phyloP scores from a whole-genome alignment of 2,888 invertebrate genomes.

The Lucinisca nassula region DNA sequence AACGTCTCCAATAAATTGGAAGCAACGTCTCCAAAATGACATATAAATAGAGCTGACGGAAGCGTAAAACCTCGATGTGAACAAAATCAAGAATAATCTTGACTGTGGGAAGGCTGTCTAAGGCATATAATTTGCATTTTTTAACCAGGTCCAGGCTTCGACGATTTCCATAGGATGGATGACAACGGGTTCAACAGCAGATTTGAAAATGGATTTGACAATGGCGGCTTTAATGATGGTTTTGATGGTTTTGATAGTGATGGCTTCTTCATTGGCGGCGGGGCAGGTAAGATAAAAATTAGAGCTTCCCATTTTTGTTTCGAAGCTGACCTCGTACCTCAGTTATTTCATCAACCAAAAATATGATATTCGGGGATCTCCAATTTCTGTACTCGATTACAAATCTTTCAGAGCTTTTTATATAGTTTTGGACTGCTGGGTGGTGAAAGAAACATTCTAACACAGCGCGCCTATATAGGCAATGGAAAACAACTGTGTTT shows the following conservation, averaged over 20 bases:
- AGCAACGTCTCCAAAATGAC: too few relatives aligned
- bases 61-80: too few relatives aligned
- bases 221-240: not conserved
- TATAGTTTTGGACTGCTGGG: too few relatives aligned
- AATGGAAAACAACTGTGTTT: too few relatives aligned
- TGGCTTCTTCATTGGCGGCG: not conserved
- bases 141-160: not conserved
- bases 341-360: not conserved
- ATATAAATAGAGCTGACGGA: too few relatives aligned
- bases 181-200: not conserved
- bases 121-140: not conserved
- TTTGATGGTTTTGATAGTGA: not conserved
- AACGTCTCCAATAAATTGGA: too few relatives aligned
- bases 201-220: not conserved
- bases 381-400: too few relatives aligned
- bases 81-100: too few relatives aligned
- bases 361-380: too few relatives aligned
- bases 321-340: not conserved
- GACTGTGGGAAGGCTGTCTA: not conserved
- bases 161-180: not conserved
- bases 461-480: not conserved
- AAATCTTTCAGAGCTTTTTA: too few relatives aligned
- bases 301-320: not conserved
- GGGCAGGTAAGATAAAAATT: not conserved
- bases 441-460: too few relatives aligned